phyloP scores from a whole-genome alignment of 1,140 invertebrate genomes.

The Heliconius congener region DNA sequence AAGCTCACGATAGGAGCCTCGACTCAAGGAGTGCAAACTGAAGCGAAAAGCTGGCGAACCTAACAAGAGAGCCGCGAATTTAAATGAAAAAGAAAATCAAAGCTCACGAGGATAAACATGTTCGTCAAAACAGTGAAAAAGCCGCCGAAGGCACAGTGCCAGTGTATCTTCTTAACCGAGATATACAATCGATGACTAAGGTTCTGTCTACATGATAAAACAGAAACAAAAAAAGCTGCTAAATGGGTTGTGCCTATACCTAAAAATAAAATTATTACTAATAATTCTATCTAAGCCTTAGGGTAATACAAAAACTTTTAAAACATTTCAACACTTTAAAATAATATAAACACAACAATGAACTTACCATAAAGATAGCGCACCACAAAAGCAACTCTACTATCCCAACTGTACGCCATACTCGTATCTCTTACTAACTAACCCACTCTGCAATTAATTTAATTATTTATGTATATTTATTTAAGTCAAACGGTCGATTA shows the following conservation, averaged over 20 bases:
- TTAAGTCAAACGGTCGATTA: constrained; percentile 23
- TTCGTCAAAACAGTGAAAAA: constrained; percentile 92
- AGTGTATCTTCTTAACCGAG: constrained; percentile 97
- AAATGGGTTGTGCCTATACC: constrained; percentile 99
- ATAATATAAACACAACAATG: background rate
- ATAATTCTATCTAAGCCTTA: too few relatives aligned
- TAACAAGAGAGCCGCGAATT: constrained; percentile 95
- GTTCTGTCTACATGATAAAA: constrained; percentile 99
- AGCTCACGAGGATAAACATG: constrained; percentile 94
- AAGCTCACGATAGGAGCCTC: constrained; percentile 94
- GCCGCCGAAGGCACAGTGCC: constrained; percentile 95
- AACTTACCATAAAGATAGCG: constrained; percentile 89
- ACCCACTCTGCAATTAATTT: background rate
- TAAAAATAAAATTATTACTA: constrained; percentile 81
- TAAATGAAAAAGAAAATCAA: constrained; percentile 99
- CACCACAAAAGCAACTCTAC: constrained; percentile 89
- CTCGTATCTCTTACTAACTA: background rate
- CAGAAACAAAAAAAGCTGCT: too few relatives aligned
- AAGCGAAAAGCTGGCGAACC: constrained; percentile 97
- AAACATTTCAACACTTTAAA: background rate
- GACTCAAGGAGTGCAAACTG: constrained; percentile 98
- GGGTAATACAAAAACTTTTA: background rate
- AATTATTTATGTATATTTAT: constrained; percentile 5
- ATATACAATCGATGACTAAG: constrained; percentile 95
- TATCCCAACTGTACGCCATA: constrained; percentile 90